Evolutionary conservation across 2,797 vertebrate genomes (phyloP).

Genomic region (Acanthornis magna): DNA sequence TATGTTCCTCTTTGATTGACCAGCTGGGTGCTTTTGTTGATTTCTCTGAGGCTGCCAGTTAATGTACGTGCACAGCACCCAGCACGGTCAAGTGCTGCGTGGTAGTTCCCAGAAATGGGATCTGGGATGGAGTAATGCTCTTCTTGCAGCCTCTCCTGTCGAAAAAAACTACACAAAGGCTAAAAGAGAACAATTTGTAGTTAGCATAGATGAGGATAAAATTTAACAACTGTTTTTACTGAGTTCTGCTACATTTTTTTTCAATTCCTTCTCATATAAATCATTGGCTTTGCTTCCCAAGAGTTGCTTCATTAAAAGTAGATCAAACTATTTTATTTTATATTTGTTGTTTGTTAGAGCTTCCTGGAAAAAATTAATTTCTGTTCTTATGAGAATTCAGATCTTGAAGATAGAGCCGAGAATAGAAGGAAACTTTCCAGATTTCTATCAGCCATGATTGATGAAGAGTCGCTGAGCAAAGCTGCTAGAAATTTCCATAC

Average conservation of each 20-base stretch:
- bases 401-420: not conserved
- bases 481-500: not conserved
- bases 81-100: accelerated
- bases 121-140: not conserved
- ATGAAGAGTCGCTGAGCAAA: not conserved
- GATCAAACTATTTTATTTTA: not conserved
- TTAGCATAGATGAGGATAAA: not conserved
- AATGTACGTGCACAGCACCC: not conserved
- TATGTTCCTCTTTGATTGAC: not conserved
- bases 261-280: not conserved
- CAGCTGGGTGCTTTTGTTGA: not conserved
- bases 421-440: not conserved
- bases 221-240: not conserved
- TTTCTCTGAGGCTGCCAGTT: not conserved
- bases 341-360: not conserved
- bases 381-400: not conserved
- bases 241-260: not conserved
- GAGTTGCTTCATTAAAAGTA: not conserved
- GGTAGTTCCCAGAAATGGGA: not conserved
- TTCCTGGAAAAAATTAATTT: not conserved
- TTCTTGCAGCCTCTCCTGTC: not conserved
- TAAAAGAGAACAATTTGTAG: not conserved
- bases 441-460: not conserved
- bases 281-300: not conserved
- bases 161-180: not conserved